Conservation (phyloP, 2,888 invertebrate species). For the Nymphalis urticae region DNA sequence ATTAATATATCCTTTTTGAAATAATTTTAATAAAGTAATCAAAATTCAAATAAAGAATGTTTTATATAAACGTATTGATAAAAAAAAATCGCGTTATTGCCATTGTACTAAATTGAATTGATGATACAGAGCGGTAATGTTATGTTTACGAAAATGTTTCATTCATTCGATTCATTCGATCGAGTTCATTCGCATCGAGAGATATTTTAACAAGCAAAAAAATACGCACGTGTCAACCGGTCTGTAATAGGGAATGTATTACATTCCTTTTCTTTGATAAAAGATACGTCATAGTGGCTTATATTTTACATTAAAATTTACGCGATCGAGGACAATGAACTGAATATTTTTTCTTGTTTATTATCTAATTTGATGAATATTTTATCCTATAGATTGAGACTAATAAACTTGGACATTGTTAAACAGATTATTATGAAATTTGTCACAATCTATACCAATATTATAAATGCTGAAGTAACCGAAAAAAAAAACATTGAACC, state of each 20-base stretch:
- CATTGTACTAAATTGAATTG: constrained; percentile 11
- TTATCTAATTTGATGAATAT: too few species aligned
- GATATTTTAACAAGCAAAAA: constrained; percentile 38
- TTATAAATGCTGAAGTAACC: too few species aligned
- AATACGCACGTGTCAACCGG: constrained; percentile 27
- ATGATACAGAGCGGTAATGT: constrained; percentile 8
- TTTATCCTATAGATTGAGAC: too few species aligned
- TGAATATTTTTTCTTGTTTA: too few species aligned
- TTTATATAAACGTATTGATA: neutral
- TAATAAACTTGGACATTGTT: too few species aligned
- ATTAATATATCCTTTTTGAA: too few species aligned
- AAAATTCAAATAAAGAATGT: neutral
- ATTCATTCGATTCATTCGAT: constrained; percentile 31
- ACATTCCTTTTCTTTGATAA: constrained; percentile 9
- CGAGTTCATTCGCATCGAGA: constrained; percentile 26
- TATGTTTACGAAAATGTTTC: constrained; percentile 13
- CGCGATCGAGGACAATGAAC: too few species aligned
- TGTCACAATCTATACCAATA: too few species aligned
- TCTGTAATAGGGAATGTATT: constrained; percentile 19
- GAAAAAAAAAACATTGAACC: too few species aligned
- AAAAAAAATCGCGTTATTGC: constrained; percentile 8
- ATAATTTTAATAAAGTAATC: too few species aligned
- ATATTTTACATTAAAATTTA: too few species aligned
- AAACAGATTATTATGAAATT: too few species aligned
- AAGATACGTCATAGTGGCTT: neutral